phyloP scores from a whole-genome alignment of 2,888 invertebrate genomes.

The Melinaea menophilus region DNA sequence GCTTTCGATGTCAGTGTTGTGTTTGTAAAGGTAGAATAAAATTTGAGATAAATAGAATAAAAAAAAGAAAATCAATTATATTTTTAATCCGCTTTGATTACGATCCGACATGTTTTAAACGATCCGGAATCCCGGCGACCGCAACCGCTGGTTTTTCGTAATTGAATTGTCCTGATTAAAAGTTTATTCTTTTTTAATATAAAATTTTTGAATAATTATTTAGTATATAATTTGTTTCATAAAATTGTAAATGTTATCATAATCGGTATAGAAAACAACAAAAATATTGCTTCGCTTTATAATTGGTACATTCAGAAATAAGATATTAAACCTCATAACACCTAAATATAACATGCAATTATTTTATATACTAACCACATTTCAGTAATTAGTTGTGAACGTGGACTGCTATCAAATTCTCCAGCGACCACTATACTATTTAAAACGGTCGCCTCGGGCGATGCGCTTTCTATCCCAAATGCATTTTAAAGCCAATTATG shows the following conservation, averaged over 20 bases:
- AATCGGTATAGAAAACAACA: not conserved
- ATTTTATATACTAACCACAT: not conserved
- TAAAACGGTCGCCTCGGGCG: not conserved
- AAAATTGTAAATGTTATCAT: not conserved
- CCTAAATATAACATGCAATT: too few relatives aligned
- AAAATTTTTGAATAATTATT: not conserved
- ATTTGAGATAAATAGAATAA: not conserved
- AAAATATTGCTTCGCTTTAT: not conserved
- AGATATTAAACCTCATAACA: not conserved
- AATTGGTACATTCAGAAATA: slow-evolving; percentile 1
- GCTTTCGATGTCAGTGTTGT: too few relatives aligned
- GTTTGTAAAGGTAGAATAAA: not conserved
- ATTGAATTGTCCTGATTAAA: not conserved
- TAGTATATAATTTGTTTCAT: not conserved
- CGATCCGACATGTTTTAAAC: not conserved
- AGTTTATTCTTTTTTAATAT: not conserved
- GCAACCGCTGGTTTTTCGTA: not conserved
- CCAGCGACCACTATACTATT: slow-evolving; percentile 4
- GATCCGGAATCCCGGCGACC: not conserved
- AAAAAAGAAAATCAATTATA: not conserved
- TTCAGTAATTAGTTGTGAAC: slow-evolving; percentile 3
- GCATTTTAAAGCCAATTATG: slow-evolving; percentile 2
- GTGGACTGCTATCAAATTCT: slow-evolving; percentile 3
- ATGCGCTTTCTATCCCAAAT: slow-evolving; percentile 1
- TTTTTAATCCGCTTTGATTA: slow-evolving; percentile 3